phyloP scores from a whole-genome alignment of 2,888 invertebrate genomes.

The Meiosimyza decipiens region DNA sequence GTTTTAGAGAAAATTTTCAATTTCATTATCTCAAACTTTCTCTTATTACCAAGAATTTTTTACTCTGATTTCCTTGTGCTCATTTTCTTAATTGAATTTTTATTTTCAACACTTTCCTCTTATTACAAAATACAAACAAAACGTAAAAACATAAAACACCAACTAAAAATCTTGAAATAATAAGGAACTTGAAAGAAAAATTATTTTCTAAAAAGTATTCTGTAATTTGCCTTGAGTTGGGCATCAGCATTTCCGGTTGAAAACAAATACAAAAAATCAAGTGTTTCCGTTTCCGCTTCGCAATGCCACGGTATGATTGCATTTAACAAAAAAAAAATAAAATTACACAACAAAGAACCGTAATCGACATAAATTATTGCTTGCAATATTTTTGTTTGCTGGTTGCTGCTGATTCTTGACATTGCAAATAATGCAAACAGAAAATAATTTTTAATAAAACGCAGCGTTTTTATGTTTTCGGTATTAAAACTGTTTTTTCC shows the following conservation, averaged over 20 bases:
- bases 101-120: too few species aligned
- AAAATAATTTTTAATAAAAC: conserved; percentile 17
- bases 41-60: too few species aligned
- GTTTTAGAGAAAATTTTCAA: too few species aligned
- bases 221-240: conserved; percentile 40
- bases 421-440: background rate
- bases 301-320: background rate
- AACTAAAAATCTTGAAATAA: too few species aligned
- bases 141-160: too few species aligned
- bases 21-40: too few species aligned
- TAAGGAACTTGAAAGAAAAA: too few species aligned
- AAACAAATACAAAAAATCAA: conserved; percentile 22
- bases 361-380: background rate
- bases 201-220: background rate
- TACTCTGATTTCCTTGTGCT: too few species aligned
- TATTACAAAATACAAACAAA: too few species aligned
- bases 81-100: too few species aligned
- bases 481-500: background rate
- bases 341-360: conserved; percentile 10
- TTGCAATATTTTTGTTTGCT: background rate
- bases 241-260: conserved; percentile 21
- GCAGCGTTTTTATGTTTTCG: background rate
- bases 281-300: conserved; percentile 40
- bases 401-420: conserved; percentile 14
- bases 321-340: conserved; percentile 6